Conservation (phyloP, 2,113 vertebrate species). For the Carollia perspicillata region DNA sequence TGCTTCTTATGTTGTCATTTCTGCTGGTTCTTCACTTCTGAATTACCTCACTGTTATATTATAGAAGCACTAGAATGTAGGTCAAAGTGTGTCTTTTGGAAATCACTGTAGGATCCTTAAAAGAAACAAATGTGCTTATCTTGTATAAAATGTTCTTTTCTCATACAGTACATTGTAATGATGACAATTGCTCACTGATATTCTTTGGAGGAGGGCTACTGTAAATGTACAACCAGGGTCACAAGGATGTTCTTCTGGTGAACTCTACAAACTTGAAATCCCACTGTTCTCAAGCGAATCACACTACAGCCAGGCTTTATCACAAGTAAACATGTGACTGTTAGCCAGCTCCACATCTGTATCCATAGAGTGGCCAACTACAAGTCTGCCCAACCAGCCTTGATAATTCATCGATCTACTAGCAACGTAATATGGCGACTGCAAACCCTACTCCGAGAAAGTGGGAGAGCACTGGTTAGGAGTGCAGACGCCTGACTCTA, state of each 20-base stretch:
- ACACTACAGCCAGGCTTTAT: neutral
- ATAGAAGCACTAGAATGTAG: slow-evolving; percentile 49
- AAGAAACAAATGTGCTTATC: slow-evolving; percentile 30
- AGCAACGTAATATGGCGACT: neutral
- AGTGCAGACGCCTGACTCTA: neutral
- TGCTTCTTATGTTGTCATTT: slow-evolving; percentile 41
- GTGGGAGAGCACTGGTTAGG: neutral
- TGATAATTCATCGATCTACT: neutral
- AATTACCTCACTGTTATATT: slow-evolving; percentile 28
- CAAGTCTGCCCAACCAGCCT: neutral
- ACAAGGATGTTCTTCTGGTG: neutral
- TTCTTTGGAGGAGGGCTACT: neutral
- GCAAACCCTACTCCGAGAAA: neutral
- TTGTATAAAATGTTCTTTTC: neutral
- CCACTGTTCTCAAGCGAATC: neutral
- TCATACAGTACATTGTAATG: neutral
- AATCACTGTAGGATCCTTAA: neutral
- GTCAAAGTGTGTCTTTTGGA: slow-evolving; percentile 15
- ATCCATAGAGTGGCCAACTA: neutral
- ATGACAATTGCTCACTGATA: neutral
- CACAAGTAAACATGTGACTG: neutral
- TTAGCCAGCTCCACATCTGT: neutral
- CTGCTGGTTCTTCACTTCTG: slow-evolving; percentile 6
- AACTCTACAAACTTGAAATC: neutral
- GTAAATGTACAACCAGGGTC: neutral